phyloP scores from a whole-genome alignment of 1,140 invertebrate species.

The Eumaeus atala region DNA sequence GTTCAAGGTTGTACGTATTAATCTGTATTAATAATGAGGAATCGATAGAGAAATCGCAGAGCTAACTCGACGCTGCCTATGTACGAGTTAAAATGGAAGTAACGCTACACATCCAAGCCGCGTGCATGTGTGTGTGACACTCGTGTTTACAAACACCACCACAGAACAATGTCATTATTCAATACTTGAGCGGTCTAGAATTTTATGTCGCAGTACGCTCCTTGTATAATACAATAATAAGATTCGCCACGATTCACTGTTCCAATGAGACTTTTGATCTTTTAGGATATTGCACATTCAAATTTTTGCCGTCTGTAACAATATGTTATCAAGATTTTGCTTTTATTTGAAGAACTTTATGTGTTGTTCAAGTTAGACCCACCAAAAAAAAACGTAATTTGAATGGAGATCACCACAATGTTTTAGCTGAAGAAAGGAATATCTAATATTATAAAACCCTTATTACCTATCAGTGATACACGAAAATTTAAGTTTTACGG shows the following conservation, averaged over 20 bases:
- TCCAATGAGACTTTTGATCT: not conserved
- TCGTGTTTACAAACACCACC: slow-evolving; percentile 57
- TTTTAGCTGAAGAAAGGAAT: no score
- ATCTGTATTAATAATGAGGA: slow-evolving; percentile 51
- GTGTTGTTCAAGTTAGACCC: no score
- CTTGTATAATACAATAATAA: slow-evolving; percentile 10
- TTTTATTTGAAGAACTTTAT: no score
- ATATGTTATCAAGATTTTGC: no score
- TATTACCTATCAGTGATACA: no score
- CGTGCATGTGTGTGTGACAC: slow-evolving; percentile 28
- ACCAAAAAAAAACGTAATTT: no score
- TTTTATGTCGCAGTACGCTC: slow-evolving; percentile 37
- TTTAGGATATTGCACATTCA: no score
- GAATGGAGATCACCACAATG: no score
- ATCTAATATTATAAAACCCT: no score
- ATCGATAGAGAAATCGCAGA: slow-evolving; percentile 63
- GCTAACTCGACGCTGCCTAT: slow-evolving; percentile 47
- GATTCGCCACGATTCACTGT: not conserved
- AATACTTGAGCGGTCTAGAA: slow-evolving; percentile 47
- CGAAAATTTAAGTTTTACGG: no score
- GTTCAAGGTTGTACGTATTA: slow-evolving; percentile 48
- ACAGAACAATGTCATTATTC: slow-evolving; percentile 65
- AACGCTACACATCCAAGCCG: slow-evolving; percentile 26
- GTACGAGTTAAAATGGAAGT: slow-evolving; percentile 44
- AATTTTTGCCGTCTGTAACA: no score